Conservation (phyloP, 1,140 invertebrate species). For the Eueides isabella region DNA sequence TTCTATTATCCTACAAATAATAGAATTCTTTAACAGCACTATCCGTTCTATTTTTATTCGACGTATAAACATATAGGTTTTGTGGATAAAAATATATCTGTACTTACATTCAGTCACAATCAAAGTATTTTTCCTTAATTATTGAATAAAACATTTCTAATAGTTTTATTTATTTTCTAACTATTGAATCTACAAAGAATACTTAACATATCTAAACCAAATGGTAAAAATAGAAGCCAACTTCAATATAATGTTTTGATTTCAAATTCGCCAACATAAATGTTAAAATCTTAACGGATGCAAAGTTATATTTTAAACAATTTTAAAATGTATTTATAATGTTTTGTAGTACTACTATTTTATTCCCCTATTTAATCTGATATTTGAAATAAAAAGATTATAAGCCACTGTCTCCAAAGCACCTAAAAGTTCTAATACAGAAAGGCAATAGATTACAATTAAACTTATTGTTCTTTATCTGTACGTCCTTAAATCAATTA, state of each 20-base stretch:
- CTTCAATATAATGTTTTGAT: too few relatives aligned
- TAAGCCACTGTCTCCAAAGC: not conserved
- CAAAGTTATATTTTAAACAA: too few relatives aligned
- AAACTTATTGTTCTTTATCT: slow-evolving; percentile 34
- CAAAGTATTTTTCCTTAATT: not conserved
- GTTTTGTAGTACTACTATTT: too few relatives aligned
- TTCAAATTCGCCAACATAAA: too few relatives aligned
- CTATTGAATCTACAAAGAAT: too few relatives aligned
- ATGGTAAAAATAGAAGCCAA: too few relatives aligned
- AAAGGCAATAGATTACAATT: slow-evolving; percentile 1
- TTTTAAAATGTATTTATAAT: too few relatives aligned
- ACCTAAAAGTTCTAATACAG: not conserved
- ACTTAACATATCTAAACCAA: too few relatives aligned
- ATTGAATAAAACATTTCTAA: too few relatives aligned
- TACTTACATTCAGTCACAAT: not conserved
- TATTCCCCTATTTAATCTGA: too few relatives aligned
- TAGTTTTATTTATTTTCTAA: too few relatives aligned
- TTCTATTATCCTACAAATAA: slow-evolving; percentile 9
- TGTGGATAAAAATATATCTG: not conserved
- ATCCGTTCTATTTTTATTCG: slow-evolving; percentile 1
- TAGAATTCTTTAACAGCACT: slow-evolving; percentile 3
- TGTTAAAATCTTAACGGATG: too few relatives aligned
- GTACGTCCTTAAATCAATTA: slow-evolving; percentile 45
- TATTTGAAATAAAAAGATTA: not conserved
- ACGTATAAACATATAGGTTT: not conserved